Evolutionary conservation across 2,113 vertebrate genomes (phyloP), one percentile per base, ranked within the genome.

Genomic region (Hyperoodon ampullatus): DNA sequence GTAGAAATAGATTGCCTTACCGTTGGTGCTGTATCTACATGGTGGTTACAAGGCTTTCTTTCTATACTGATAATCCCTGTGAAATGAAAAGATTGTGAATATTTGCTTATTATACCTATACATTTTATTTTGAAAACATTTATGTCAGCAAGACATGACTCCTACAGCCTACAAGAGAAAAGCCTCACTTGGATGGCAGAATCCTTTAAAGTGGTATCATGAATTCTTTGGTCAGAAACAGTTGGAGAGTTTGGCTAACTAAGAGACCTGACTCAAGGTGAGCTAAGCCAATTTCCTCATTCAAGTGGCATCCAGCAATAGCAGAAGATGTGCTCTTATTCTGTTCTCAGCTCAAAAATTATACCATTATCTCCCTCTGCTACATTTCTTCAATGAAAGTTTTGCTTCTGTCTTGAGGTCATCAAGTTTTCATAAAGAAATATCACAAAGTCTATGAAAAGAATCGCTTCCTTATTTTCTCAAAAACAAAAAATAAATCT

Each of bases 31-130:
- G 96, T 98, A 30, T 96, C 97, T 42, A 93, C 98, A 93, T 95
- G 99, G 98, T 66, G 99, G 98, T 50, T 99, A 82, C 98, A 98
- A 97, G 98, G 98, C 90, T 99, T 99, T 97, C 99, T 99, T 53
- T 99, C 98, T 89, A 98, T 98, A 98, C 97, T 99, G 97, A 99
- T 99, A 96, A 98, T 98, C 90, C 99, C 99, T 99, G 98, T 97
- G 96, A 98, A 97, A 97, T 99, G 93, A 98, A 98, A 98, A 96
- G 96, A 71, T 28, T 90, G 91, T 98, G 94, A 98, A 98, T 96
- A 98, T 98, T 95, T 98, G 96, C 97, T 98, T 98, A 97, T 98
- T 97, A 98, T 98, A 96, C 86, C 65, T 97, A 98, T 97, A 87
- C 95, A 97, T 98, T 98, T 98, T 98, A 98, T 98, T 98, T 98